Conservation (phyloP, 2,888 invertebrate species). For the Tetragonula carbonaria region DNA sequence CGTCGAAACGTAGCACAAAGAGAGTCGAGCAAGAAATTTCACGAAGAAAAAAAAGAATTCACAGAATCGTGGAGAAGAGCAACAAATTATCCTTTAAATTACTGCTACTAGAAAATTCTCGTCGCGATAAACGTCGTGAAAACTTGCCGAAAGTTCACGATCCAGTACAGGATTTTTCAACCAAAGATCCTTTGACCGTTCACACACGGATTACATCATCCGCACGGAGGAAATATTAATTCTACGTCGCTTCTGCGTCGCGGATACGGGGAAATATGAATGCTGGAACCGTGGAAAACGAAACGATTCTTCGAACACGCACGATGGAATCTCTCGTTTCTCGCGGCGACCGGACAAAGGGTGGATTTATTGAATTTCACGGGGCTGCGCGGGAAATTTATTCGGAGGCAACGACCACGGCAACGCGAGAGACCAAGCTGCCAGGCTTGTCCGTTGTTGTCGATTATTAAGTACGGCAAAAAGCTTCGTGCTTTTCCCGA, state of each 20-base stretch:
- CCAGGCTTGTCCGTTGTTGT: background rate
- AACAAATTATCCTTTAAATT: background rate
- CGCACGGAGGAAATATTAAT: no score
- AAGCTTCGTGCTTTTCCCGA: background rate
- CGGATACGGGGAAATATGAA: background rate
- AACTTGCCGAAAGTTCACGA: background rate
- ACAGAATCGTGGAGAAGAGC: no score
- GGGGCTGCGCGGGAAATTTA: background rate
- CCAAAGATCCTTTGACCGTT: background rate
- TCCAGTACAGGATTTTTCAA: background rate
- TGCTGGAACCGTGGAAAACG: background rate
- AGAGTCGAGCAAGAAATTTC: no score
- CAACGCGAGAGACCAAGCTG: background rate
- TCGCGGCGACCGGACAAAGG: background rate
- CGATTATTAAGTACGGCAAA: constrained; percentile 29
- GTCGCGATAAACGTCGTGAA: background rate
- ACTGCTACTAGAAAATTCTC: background rate
- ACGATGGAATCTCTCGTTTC: background rate
- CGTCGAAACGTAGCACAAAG: no score
- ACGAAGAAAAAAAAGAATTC: no score
- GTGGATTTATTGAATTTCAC: constrained; percentile 4
- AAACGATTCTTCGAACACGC: background rate
- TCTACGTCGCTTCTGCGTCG: no score
- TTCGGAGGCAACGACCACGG: background rate
- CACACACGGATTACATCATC: background rate